Base-by-base conservation (phyloP, 1,140 invertebrate species). In the Aleiodes sp. region DNA sequence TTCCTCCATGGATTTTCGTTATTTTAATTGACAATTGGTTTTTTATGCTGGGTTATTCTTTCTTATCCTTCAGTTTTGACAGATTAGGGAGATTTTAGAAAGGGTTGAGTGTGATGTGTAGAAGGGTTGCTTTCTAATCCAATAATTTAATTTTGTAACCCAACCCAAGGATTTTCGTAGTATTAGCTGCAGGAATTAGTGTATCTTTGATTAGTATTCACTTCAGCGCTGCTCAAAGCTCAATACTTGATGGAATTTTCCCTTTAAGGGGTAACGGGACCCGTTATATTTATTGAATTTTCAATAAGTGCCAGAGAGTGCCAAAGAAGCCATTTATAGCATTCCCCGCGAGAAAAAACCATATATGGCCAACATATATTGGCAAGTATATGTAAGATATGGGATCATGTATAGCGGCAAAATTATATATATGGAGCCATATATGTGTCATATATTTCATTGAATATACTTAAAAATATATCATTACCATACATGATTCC, bases 141-240 rank as follows among this genome's bases (percentile, higher is more conserved):
- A 86, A 86, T 86, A 84, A 86, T 86, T 86, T 85, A 86, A 86
- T 85, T 85, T 86, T 75, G 73, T n/a, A 71, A 80, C 79, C 82
- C 71, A 70, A 78, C 80, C 82, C 78, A 82, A 83, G 83, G 84
- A 83, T 83, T 84, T 86, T 85, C 84, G 80, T 84, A 86, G 84
- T 86, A 86, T 86, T 84, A 86, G 82, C 80, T 28, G n/a, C 65
- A 78, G 80, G 82, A 84, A 85, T 85, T 85, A 85, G 84, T 85
- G 82, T 84, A 84, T 85, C 83, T 86, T 85, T 86, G 83, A 86
- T 86, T 86, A 84, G 84, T 85, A 86, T 86, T 86, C 84, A 76
- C 79, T 84, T 83, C 80, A 78, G 71, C 64, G 71, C 64, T 63
- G 28, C 14, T 4, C 16, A 31, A 59, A 59, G 9, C 28, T 59